These are phyloP conservation scores for Calosoma granatense DNA, from an alignment of 1,140 invertebrate genomes.

Conservation along the genomic window DNA sequence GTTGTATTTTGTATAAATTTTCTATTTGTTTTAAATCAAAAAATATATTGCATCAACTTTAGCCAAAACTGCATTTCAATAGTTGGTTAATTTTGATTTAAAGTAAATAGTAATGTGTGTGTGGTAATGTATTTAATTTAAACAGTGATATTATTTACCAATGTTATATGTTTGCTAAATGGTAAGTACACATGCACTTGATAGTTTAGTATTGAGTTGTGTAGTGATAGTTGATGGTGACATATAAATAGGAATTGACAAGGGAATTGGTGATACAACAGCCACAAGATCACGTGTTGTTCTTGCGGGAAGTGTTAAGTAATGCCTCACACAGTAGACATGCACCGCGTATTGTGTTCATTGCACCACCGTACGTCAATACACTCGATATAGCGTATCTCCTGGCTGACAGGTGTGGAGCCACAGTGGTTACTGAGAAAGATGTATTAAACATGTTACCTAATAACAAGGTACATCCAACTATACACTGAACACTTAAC, in stretches of 20 bases:
- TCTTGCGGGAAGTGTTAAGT: conserved; percentile 37
- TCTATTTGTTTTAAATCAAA: background rate
- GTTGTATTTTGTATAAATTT: conserved; percentile 10
- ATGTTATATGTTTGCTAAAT: too few species aligned
- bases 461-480: background rate
- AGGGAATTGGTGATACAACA: conserved; percentile 37
- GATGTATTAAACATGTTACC: background rate
- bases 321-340: conserved; percentile 34
- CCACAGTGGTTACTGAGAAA: background rate
- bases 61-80: too few species aligned
- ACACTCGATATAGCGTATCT: conserved; percentile 22
- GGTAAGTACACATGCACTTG: too few species aligned
- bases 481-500: too few species aligned
- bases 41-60: too few species aligned
- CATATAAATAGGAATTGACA: conserved; percentile 37
- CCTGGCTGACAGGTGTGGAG: conserved; percentile 21
- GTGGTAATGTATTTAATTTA: too few species aligned
- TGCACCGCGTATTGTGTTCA: conserved; percentile 34
- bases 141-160: too few species aligned
- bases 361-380: conserved; percentile 33
- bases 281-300: conserved; percentile 39
- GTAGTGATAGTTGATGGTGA: too few species aligned
- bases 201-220: too few species aligned
- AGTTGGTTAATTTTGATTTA: too few species aligned
- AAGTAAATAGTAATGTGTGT: too few species aligned